Evolutionary conservation across 2,797 vertebrate genomes (phyloP).

Genomic region (Atherinosoma microstoma): DNA sequence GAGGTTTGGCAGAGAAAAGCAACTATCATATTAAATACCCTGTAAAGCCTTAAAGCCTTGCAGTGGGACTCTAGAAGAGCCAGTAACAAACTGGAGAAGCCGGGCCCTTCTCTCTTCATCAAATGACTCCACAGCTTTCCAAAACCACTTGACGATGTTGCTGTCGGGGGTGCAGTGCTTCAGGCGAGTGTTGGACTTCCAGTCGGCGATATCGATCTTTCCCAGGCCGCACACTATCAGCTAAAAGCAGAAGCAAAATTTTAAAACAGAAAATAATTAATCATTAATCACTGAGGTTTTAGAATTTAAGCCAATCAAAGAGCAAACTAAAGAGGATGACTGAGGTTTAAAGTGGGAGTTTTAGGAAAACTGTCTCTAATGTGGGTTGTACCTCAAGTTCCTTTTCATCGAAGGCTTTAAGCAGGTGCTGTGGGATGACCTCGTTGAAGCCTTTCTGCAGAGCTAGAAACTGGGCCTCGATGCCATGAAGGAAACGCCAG

Average conservation of each 20-base stretch:
- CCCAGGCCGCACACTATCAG: constrained; percentile 97
- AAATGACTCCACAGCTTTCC: constrained; percentile 96
- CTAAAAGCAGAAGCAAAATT: constrained; percentile 65
- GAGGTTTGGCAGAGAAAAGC: not conserved
- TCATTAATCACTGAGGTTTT: not conserved
- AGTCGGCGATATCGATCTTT: constrained; percentile 97
- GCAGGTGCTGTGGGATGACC: constrained; percentile 97
- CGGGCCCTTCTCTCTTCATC: constrained; percentile 95
- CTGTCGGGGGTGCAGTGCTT: constrained; percentile 97
- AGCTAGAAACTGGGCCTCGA: constrained; percentile 97
- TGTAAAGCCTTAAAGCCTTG: constrained; percentile 99
- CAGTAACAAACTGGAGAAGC: constrained; percentile 96
- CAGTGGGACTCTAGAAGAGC: constrained; percentile 95
- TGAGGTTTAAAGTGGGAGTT: too few species aligned
- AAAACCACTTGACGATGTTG: constrained; percentile 98
- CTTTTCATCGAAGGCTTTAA: constrained; percentile 98
- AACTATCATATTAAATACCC: constrained; percentile 79
- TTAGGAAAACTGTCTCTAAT: too few species aligned
- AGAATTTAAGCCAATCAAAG: too few species aligned
- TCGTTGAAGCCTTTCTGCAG: constrained; percentile 99
- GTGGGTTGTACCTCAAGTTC: constrained; percentile 90
- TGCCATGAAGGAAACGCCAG: constrained; percentile 97
- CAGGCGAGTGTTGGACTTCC: constrained; percentile 96
- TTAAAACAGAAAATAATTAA: not conserved
- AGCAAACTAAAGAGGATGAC: not conserved